phyloP scores from a whole-genome alignment of 2,797 vertebrate genomes.

The Trematomus bernacchii region DNA sequence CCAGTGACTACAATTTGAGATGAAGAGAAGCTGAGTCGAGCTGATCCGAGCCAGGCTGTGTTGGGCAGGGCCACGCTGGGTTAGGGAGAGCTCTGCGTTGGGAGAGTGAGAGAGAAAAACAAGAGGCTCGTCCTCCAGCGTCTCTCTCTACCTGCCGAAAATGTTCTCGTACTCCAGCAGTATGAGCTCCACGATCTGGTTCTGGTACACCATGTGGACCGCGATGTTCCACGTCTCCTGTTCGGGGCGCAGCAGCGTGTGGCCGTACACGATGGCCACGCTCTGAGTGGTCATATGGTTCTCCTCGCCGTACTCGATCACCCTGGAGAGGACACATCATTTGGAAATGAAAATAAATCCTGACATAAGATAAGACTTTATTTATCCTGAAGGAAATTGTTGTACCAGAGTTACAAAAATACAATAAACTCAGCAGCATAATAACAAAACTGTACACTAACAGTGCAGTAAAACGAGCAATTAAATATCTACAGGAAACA shows the following conservation, averaged over 20 bases:
- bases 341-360: neutral
- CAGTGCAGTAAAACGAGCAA: too few relatives aligned
- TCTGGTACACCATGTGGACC: conserved; percentile 97
- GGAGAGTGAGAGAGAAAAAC: too few relatives aligned
- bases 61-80: too few relatives aligned
- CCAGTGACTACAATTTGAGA: conserved; percentile 37
- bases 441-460: too few relatives aligned
- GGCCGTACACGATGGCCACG: conserved; percentile 97
- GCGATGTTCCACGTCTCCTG: conserved; percentile 96
- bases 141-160: too few relatives aligned
- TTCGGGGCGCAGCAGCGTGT: conserved; percentile 95
- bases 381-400: too few relatives aligned
- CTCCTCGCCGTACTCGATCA: conserved; percentile 93
- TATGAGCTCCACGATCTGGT: conserved; percentile 98
- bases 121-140: too few relatives aligned
- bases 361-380: neutral
- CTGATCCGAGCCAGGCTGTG: too few relatives aligned
- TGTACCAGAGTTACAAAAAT: too few relatives aligned
- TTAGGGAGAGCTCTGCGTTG: too few relatives aligned
- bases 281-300: conserved; percentile 98
- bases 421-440: too few relatives aligned
- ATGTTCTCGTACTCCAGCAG: conserved; percentile 93
- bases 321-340: conserved; percentile 82
- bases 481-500: too few relatives aligned
- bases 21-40: conserved; percentile 38